A percentile compares a stretch with the other conserved stretches of the same genome.
phyloP scores from a whole-genome alignment of 1,140 invertebrate genomes.

The Drosophila burlai region DNA sequence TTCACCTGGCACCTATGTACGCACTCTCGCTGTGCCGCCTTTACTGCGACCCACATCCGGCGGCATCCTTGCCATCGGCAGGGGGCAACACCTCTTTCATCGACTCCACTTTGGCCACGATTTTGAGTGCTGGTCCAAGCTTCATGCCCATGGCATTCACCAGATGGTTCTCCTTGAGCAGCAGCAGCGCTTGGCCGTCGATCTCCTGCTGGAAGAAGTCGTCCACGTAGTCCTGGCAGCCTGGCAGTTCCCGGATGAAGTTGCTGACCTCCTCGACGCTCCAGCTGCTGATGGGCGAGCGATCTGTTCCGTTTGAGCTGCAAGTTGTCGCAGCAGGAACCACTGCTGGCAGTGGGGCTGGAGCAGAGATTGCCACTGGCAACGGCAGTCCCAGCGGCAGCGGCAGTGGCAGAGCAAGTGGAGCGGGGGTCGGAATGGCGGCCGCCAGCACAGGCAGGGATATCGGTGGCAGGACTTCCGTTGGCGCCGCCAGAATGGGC shows the following conservation, averaged over 20 bases:
- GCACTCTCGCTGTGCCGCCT: not conserved
- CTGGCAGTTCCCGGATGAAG: conserved; percentile 94
- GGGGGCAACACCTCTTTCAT: conserved; percentile 83
- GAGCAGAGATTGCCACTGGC: conserved; percentile 6
- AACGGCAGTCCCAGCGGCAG: conserved; percentile 15
- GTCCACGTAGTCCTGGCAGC: conserved; percentile 96
- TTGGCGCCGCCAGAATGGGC: conserved; percentile 11
- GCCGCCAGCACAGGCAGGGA: conserved; percentile 7
- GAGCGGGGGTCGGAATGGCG: not conserved
- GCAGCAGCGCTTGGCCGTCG: conserved; percentile 96
- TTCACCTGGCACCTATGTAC: not conserved
- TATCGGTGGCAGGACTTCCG: conserved; percentile 5
- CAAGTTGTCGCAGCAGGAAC: conserved; percentile 4
- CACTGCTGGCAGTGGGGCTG: conserved; percentile 13
- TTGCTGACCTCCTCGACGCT: conserved; percentile 92
- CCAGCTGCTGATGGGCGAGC: conserved; percentile 70
- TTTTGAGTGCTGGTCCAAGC: conserved; percentile 97
- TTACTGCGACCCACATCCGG: conserved; percentile 38
- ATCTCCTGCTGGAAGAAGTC: conserved; percentile 98
- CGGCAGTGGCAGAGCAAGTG: conserved; percentile 1
- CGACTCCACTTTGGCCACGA: conserved; percentile 89
- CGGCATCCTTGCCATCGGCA: conserved; percentile 48
- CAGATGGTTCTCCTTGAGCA: conserved; percentile 97
- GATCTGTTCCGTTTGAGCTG: conserved; percentile 27
- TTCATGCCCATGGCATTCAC: conserved; percentile 98